These are phyloP conservation scores for Pelecanoides urinatrix DNA, from an alignment of 2,113 vertebrate species.

Conservation along the genomic window DNA sequence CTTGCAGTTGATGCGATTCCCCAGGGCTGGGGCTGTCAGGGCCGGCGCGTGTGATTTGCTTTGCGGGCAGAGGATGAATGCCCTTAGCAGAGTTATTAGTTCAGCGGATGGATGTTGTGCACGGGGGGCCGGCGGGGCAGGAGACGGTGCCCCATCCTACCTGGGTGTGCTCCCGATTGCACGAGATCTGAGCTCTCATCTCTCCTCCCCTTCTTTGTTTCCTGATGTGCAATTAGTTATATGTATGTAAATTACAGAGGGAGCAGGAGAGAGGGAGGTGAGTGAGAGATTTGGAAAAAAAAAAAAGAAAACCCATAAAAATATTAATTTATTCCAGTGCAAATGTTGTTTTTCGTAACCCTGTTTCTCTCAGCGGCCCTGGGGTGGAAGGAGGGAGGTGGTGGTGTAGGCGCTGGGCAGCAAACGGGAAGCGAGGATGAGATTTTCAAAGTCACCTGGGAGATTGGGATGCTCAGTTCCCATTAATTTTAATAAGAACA, in stretches of 20 bases:
- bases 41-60: slow-evolving; percentile 4
- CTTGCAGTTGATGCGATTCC: neutral
- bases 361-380: neutral
- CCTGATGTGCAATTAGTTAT: neutral
- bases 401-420: neutral
- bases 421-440: neutral
- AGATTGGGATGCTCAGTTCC: neutral
- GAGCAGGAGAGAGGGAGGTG: neutral
- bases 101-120: neutral
- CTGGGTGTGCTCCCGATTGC: neutral
- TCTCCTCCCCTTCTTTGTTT: neutral
- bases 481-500: slow-evolving; percentile 59
- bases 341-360: neutral
- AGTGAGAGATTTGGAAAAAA: neutral
- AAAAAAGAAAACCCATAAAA: too few species aligned
- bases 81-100: neutral
- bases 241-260: neutral
- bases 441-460: slow-evolving; percentile 41
- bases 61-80: neutral
- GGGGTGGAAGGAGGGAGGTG: neutral
- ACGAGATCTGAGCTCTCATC: neutral
- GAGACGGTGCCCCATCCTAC: neutral
- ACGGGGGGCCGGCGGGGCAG: rapidly evolving
- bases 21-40: neutral
- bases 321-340: neutral